These are phyloP conservation scores for Acanthococcus lagerstroemiae DNA, from an alignment of 2,888 invertebrate genomes.

Conservation along the genomic window DNA sequence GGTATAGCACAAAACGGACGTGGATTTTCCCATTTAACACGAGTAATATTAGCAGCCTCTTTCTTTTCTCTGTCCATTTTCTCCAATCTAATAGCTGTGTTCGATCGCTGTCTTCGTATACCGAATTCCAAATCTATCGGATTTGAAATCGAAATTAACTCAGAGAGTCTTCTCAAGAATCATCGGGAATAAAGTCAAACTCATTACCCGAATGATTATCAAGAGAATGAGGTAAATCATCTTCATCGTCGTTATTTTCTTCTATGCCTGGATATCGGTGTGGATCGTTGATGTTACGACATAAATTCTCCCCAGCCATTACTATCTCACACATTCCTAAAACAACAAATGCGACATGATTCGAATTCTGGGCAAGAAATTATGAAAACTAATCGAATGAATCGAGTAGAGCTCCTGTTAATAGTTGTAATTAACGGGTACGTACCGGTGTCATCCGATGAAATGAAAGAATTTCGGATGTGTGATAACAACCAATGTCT, in stretches of 20 bases:
- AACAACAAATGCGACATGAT: too few species aligned
- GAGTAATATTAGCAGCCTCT: constrained; percentile 64
- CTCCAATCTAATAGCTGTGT: constrained; percentile 79
- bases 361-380: neutral
- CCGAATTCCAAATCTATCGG: constrained; percentile 44
- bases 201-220: constrained; percentile 61
- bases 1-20: constrained; percentile 41
- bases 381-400: neutral
- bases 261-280: constrained; percentile 67
- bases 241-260: constrained; percentile 67
- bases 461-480: constrained; percentile 87
- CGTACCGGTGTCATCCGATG: constrained; percentile 79
- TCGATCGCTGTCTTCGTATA: constrained; percentile 60
- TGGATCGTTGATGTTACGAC: constrained; percentile 51
- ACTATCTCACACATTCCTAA: constrained; percentile 78
- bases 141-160: constrained; percentile 9
- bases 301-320: constrained; percentile 74
- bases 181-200: neutral
- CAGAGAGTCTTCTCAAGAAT: neutral
- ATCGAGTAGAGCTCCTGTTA: too few species aligned
- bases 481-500: constrained; percentile 85
- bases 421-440: too few species aligned
- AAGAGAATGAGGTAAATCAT: constrained; percentile 63
- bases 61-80: constrained; percentile 78
- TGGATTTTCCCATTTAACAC: constrained; percentile 60